phyloP scores from a whole-genome alignment of 2,113 vertebrate genomes.

The Halichoerus grypus region DNA sequence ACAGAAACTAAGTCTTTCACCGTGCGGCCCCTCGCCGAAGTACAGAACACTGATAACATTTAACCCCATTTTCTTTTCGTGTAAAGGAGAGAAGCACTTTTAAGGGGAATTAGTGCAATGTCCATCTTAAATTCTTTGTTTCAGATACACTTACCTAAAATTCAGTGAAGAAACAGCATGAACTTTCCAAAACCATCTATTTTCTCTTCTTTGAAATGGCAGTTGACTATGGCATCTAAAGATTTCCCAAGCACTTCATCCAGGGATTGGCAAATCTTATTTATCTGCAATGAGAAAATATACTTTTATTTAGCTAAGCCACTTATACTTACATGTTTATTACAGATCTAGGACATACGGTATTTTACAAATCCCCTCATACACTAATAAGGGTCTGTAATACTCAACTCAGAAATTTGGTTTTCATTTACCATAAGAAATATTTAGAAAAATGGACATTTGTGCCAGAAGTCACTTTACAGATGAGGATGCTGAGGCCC shows the following conservation, averaged over 20 bases:
- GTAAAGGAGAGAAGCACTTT: conserved; percentile 15
- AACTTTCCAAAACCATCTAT: conserved; percentile 79
- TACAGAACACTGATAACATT: conserved; percentile 39
- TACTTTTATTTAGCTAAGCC: conserved; percentile 59
- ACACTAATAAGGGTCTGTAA: neutral
- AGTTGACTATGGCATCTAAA: conserved; percentile 70
- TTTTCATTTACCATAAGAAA: conserved; percentile 52
- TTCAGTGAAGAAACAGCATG: conserved; percentile 70
- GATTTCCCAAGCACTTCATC: conserved; percentile 68
- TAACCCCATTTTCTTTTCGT: conserved; percentile 54
- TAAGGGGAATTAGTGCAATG: neutral
- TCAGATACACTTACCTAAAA: conserved; percentile 79
- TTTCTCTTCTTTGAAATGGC: conserved; percentile 62
- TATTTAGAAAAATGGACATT: neutral
- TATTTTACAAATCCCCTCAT: neutral
- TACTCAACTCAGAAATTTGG: neutral
- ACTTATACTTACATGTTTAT: conserved; percentile 23
- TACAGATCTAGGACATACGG: conserved; percentile 4
- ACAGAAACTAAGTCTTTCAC: conserved; percentile 39
- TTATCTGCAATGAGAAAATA: conserved; percentile 51
- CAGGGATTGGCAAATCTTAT: conserved; percentile 42
- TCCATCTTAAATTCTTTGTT: neutral
- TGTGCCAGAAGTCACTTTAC: conserved; percentile 4
- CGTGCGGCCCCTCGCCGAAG: conserved; percentile 53
- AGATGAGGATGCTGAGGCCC: neutral